Evolutionary conservation across 2,113 vertebrate genomes (phyloP).

Genomic region (Brachypodius melanocephalos): DNA sequence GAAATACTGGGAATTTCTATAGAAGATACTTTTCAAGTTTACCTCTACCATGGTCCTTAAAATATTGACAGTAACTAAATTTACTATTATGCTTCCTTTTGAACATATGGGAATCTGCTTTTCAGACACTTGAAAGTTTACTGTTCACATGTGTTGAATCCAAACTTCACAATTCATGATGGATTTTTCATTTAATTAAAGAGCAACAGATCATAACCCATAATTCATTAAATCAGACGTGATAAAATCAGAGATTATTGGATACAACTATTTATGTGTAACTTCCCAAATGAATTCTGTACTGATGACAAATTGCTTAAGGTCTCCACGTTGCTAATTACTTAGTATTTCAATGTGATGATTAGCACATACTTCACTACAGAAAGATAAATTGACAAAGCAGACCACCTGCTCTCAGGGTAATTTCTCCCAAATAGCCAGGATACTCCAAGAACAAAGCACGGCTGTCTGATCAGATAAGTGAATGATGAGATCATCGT

Average conservation of each 20-base stretch:
- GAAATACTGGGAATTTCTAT: background rate
- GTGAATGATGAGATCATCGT: background rate
- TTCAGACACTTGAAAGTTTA: background rate
- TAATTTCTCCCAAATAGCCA: background rate
- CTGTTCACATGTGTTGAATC: background rate
- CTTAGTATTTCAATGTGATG: background rate
- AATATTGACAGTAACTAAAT: background rate
- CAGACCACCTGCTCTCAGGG: background rate
- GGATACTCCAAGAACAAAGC: background rate
- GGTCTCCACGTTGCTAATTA: background rate
- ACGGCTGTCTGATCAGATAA: background rate
- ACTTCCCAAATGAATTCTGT: background rate
- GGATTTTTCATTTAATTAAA: background rate
- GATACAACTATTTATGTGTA: background rate
- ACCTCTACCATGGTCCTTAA: background rate
- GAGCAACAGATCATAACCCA: background rate
- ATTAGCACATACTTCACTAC: background rate
- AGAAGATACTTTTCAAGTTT: background rate
- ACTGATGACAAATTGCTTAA: slow-evolving; percentile 7
- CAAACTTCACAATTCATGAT: background rate
- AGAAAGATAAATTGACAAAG: background rate
- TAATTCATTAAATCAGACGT: background rate
- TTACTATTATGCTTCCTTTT: background rate
- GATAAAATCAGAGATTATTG: background rate
- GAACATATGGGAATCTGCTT: background rate